phyloP scores from a whole-genome alignment of 1,140 invertebrate genomes.

The Hyposmocoma kahamanoa region DNA sequence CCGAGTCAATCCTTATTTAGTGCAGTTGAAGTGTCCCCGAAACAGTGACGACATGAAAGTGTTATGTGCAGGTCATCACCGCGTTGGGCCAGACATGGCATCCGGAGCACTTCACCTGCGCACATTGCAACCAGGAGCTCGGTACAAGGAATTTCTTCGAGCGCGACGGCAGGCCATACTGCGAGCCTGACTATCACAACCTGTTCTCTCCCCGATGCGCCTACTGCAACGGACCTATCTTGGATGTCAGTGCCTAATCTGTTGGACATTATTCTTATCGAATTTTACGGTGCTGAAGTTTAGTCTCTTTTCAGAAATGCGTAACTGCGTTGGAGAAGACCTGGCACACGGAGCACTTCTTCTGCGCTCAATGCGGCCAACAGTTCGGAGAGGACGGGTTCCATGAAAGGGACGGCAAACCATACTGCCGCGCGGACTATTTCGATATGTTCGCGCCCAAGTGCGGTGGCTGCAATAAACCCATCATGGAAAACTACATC shows the following conservation, averaged over 20 bases:
- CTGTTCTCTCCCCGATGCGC: slow-evolving; percentile 98
- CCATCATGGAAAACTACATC: slow-evolving; percentile 99
- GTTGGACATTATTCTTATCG: slow-evolving; percentile 7
- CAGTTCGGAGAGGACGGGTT: slow-evolving; percentile 98
- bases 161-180: slow-evolving; percentile 95
- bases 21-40: not conserved
- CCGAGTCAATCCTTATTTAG: not conserved
- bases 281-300: slow-evolving; percentile 15
- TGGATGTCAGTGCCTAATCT: slow-evolving; percentile 84
- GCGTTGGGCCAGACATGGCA: slow-evolving; percentile 99
- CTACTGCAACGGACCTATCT: slow-evolving; percentile 98
- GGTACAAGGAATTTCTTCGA: slow-evolving; percentile 99
- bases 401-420: slow-evolving; percentile 94
- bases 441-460: slow-evolving; percentile 99
- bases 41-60: slow-evolving; percentile 14
- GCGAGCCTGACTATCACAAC: slow-evolving; percentile 98
- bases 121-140: slow-evolving; percentile 96
- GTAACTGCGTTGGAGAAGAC: slow-evolving; percentile 98
- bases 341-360: slow-evolving; percentile 99
- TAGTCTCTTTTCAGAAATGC: slow-evolving; percentile 89
- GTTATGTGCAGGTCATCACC: slow-evolving; percentile 84
- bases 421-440: slow-evolving; percentile 96
- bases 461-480: slow-evolving; percentile 96
- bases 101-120: slow-evolving; percentile 98
- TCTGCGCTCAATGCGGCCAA: slow-evolving; percentile 98